Evolutionary conservation across 2,113 vertebrate species (phyloP), one percentile per base, ranked within the genome.

Genomic region (Charina bottae): DNA sequence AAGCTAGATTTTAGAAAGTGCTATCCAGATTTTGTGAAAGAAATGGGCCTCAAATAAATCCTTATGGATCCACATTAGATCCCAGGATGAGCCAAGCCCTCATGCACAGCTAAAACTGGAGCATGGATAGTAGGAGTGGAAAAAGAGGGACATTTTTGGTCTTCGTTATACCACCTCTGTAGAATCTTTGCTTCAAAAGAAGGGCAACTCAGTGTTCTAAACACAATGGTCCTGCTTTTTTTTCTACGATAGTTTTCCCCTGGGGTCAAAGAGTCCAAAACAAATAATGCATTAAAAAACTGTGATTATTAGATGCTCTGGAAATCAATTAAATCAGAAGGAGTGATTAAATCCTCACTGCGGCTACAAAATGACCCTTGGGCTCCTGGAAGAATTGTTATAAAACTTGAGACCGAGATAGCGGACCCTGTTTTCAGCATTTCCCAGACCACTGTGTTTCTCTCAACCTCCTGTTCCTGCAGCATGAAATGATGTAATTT

Each of bases 321-420:
- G 95, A 95, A 95, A 94, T 59, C 33, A 89, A 91, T 92, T 95
- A 95, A 95, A 96, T 96, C 95, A 94, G 94, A 95, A 91, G 95
- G 93, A 93, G 94, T 93, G 68, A 93, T 93, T 92, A 94, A 95
- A 89, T 94, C 78, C 93, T 5, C 88, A 19, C 89, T 85, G 15
- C 91, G 4, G 0, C 13, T 72, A 17, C 90, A 95, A 95, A 78
- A 95, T 93, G 94, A 94, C 92, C 85, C 21, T 89, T 93, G 92
- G 95, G 93, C 94, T 42, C 42, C 42, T 42, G 96, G 93, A 83
- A 94, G 95, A 42, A 92, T 91, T 93, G 33, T 93, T 93, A 93
- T 94, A 95, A 91, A 95, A 96, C 95, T 92, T 24, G 90, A 90
- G 93, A 92, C 92, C n/a, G 93, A 94, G 49, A 24, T 54, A 90